A percentile compares a stretch with the other conserved stretches of the same genome.
Evolutionary conservation across 2,113 vertebrate genomes (phyloP).

Genomic region (Pogona vitticeps): DNA sequence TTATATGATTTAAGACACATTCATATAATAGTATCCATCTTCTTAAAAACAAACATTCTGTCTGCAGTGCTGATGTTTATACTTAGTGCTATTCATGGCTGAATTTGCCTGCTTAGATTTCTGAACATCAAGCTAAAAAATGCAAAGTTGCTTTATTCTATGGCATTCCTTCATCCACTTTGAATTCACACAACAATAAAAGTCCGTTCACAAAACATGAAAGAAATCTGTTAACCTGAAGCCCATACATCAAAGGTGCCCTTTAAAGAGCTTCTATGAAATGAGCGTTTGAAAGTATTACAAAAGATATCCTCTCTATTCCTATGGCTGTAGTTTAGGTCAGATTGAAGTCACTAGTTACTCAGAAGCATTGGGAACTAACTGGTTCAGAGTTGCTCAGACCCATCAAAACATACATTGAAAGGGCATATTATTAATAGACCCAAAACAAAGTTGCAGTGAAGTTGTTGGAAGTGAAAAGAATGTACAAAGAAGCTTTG

Average conservation of each 20-base stretch:
- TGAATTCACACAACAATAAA: slow-evolving; percentile 15
- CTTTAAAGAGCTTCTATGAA: slow-evolving; percentile 7
- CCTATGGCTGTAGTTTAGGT: not conserved
- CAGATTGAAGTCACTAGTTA: slow-evolving; percentile 19
- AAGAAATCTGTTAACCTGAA: slow-evolving; percentile 39
- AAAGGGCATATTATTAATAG: not conserved
- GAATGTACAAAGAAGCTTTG: too few species aligned
- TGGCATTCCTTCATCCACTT: slow-evolving; percentile 1
- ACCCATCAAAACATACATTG: not conserved
- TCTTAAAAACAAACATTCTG: not conserved
- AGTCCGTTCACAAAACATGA: slow-evolving; percentile 30
- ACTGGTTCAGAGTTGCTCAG: not conserved
- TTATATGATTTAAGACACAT: not conserved
- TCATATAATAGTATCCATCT: not conserved
- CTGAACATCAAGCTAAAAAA: slow-evolving; percentile 4
- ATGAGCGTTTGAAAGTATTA: slow-evolving; percentile 19
- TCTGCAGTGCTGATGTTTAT: rapidly evolving
- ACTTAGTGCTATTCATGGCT: not conserved
- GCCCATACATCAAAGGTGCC: slow-evolving; percentile 25
- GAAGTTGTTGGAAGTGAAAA: too few species aligned
- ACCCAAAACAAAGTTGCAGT: not conserved
- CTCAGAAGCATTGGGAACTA: slow-evolving; percentile 6
- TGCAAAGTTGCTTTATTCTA: slow-evolving; percentile 4
- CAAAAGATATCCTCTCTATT: not conserved
- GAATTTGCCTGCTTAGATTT: not conserved